phyloP scores from a whole-genome alignment of 2,888 invertebrate genomes.

The Pachymerium ferrugineum region DNA sequence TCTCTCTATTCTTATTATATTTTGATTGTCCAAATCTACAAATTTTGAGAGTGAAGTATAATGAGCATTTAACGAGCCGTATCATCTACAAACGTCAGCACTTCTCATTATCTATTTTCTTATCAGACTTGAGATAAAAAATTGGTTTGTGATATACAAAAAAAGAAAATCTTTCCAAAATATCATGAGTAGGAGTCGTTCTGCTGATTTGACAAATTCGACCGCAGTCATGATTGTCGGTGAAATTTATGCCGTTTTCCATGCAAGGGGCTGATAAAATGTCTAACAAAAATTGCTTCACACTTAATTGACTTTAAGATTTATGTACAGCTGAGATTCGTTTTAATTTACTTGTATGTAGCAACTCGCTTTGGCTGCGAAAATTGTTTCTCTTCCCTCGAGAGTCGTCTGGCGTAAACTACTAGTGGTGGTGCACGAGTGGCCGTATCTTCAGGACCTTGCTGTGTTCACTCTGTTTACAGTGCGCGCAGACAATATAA shows the following conservation, averaged over 20 bases:
- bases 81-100: conserved; percentile 4
- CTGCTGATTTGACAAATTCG: not conserved
- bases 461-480: not conserved
- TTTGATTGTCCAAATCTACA: not conserved
- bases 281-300: no score
- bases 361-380: not conserved
- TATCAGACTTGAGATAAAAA: not conserved
- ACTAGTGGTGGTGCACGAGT: not conserved
- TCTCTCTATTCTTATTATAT: no score
- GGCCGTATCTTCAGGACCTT: not conserved
- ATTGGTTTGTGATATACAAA: not conserved
- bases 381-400: conserved; percentile 2
- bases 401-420: not conserved
- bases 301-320: not conserved
- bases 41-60: not conserved
- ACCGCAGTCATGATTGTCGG: not conserved
- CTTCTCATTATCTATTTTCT: not conserved
- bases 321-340: not conserved
- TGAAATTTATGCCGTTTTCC: not conserved
- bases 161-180: conserved; percentile 1
- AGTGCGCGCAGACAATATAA: not conserved
- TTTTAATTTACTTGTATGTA: not conserved
- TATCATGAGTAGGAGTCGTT: not conserved
- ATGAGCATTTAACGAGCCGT: not conserved
- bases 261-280: no score